A percentile compares a stretch with the other conserved stretches of the same genome.
Evolutionary conservation across 2,888 invertebrate genomes (phyloP).

Genomic region (Amiota mariae): DNA sequence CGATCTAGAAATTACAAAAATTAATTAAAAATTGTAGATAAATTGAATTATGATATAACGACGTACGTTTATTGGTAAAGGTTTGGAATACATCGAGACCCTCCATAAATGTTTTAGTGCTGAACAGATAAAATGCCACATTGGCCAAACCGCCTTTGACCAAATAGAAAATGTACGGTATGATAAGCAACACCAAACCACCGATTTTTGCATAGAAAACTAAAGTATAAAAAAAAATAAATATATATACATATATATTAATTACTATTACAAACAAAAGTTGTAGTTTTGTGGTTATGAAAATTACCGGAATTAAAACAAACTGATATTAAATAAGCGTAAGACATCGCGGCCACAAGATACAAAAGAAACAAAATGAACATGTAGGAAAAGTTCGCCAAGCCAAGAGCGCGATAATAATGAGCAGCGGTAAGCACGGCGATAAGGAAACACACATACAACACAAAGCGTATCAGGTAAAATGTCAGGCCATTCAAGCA

Average conservation of each 20-base stretch:
- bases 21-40: not conserved
- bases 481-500: constrained; percentile 71
- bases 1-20: constrained; percentile 57
- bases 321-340: constrained; percentile 70
- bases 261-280: not conserved
- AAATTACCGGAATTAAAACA: constrained; percentile 71
- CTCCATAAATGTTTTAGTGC: constrained; percentile 68
- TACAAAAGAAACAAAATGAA: constrained; percentile 62
- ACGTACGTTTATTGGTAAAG: constrained; percentile 70
- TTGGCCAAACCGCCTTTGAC: constrained; percentile 56
- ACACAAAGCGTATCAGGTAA: constrained; percentile 63
- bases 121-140: constrained; percentile 55
- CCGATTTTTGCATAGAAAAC: constrained; percentile 72
- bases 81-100: constrained; percentile 68
- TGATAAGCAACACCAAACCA: constrained; percentile 65
- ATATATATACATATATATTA: constrained; percentile 7
- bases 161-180: constrained; percentile 66
- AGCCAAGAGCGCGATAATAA: constrained; percentile 58
- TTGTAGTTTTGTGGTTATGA: not conserved
- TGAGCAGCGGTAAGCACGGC: constrained; percentile 53
- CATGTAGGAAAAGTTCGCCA: constrained; percentile 52
- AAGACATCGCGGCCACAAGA: constrained; percentile 66
- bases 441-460: constrained; percentile 55
- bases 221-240: constrained; percentile 45
- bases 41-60: constrained; percentile 35